Conservation (phyloP, 1,140 invertebrate genomes). For the Pentalonia nigronervosa region DNA sequence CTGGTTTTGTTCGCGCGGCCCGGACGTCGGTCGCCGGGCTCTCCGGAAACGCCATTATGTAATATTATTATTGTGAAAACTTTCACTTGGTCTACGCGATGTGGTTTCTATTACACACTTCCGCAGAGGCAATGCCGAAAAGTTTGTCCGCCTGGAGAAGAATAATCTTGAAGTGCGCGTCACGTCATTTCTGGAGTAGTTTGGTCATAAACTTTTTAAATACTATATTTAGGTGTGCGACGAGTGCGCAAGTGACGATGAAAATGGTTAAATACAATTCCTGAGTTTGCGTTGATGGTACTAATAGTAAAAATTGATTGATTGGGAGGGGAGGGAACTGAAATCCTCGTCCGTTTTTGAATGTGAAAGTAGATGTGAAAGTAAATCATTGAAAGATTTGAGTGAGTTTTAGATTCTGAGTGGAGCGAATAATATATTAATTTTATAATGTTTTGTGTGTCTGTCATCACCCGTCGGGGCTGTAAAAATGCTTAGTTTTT, state of each 20-base stretch:
- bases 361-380: no score
- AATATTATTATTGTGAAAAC: conserved; percentile 41
- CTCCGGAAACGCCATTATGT: conserved; percentile 32
- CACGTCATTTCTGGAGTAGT: neutral
- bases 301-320: neutral
- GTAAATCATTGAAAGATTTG: neutral
- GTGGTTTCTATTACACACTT: neutral
- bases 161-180: neutral
- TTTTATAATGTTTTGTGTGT: no score
- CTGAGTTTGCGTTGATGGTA: neutral
- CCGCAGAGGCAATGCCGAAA: neutral
- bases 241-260: neutral
- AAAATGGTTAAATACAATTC: neutral
- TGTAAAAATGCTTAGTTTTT: no score
- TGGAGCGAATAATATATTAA: no score
- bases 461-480: no score
- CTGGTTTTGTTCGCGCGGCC: neutral
- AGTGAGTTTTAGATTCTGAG: neutral
- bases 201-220: neutral
- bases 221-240: neutral
- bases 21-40: conserved; percentile 1
- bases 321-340: neutral
- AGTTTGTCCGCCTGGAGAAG: neutral
- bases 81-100: conserved; percentile 7
- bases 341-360: neutral